Conservation (phyloP, 2,113 vertebrate genomes). For the Lucifuga dentata region DNA sequence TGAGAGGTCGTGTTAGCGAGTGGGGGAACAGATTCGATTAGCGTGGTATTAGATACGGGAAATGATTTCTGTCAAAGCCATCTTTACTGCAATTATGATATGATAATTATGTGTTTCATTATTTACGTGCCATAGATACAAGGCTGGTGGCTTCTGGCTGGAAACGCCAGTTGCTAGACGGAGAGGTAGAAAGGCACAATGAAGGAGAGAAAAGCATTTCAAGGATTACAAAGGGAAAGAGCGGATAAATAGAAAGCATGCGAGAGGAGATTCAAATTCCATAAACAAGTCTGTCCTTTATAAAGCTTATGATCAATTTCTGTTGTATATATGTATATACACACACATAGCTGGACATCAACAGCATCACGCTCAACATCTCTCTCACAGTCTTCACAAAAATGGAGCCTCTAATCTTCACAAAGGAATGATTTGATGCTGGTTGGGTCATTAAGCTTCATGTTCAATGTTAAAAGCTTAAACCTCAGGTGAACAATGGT, state of each 20-base stretch:
- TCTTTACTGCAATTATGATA: slow-evolving; percentile 99
- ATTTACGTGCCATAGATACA: slow-evolving; percentile 95
- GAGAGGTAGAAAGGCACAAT: slow-evolving; percentile 82
- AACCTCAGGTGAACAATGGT: no score
- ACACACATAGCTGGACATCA: no score
- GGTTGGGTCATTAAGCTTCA: no score
- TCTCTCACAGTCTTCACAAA: no score
- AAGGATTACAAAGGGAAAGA: slow-evolving; percentile 12
- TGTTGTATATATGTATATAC: no score
- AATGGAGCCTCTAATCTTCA: no score
- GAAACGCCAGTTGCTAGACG: slow-evolving; percentile 38
- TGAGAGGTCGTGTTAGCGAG: slow-evolving; percentile 96
- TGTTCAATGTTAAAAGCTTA: no score
- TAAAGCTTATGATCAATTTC: no score
- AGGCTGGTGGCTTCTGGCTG: slow-evolving; percentile 91
- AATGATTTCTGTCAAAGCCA: slow-evolving; percentile 99
- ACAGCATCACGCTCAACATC: no score
- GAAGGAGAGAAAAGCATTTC: slow-evolving; percentile 13
- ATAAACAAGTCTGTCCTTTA: neutral
- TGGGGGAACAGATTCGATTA: slow-evolving; percentile 99
- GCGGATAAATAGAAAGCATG: slow-evolving; percentile 3
- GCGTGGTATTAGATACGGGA: slow-evolving; percentile 99
- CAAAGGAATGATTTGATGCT: no score
- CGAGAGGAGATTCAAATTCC: neutral
- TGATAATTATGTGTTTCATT: slow-evolving; percentile 99